phyloP scores from a whole-genome alignment of 2,113 vertebrate species.

The Cervus canadensis region DNA sequence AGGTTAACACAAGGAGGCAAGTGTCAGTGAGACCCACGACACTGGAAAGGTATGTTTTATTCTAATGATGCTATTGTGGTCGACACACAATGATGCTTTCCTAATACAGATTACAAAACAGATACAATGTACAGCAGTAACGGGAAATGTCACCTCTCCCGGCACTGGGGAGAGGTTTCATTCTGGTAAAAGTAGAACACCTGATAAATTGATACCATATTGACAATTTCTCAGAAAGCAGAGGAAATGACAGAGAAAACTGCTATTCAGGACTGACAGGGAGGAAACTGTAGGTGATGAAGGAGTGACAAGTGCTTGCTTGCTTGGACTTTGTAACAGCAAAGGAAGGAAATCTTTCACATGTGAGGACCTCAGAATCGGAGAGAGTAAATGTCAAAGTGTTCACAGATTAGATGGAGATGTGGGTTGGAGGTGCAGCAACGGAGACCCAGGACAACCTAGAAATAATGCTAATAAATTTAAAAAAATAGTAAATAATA shows the following conservation, averaged over 20 bases:
- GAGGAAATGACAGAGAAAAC: slow-evolving; percentile 45
- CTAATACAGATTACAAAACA: slow-evolving; percentile 37
- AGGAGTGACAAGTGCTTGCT: neutral
- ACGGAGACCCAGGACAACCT: neutral
- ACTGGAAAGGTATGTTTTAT: neutral
- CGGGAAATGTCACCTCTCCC: neutral
- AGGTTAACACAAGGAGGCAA: neutral
- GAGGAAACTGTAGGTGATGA: neutral
- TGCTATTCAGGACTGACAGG: neutral
- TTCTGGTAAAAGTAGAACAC: slow-evolving; percentile 54
- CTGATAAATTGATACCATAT: slow-evolving; percentile 38
- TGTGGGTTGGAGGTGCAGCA: neutral
- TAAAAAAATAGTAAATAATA: neutral
- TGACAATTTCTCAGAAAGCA: slow-evolving; percentile 57
- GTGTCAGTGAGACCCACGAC: neutral
- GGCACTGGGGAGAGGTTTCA: slow-evolving; percentile 29
- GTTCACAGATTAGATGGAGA: neutral
- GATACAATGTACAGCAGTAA: neutral
- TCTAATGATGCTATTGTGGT: neutral
- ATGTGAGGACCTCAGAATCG: neutral
- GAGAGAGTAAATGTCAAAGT: neutral
- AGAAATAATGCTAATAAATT: neutral
- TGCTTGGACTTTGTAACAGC: neutral
- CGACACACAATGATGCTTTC: neutral
- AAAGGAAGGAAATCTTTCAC: neutral